phyloP scores from a whole-genome alignment of 2,888 invertebrate genomes.

The Rhagonycha lutea region DNA sequence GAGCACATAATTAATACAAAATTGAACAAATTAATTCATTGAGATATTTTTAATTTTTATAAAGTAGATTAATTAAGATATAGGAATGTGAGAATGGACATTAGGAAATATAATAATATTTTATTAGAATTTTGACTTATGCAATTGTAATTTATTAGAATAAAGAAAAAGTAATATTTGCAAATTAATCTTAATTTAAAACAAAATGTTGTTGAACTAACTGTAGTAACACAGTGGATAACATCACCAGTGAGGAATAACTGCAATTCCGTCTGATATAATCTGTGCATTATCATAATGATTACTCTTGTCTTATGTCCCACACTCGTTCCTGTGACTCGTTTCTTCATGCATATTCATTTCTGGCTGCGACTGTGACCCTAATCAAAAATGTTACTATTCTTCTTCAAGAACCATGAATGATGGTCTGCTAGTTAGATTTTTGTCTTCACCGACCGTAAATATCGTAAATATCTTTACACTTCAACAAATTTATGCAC shows the following conservation, averaged over 20 bases:
- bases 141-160: not conserved
- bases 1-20: not conserved
- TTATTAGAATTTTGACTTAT: not conserved
- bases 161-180: slow-evolving; percentile 7
- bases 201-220: slow-evolving; percentile 30
- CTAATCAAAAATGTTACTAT: slow-evolving; percentile 29
- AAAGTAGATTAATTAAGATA: not conserved
- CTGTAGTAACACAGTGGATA: slow-evolving; percentile 25
- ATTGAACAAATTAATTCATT: not conserved
- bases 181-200: slow-evolving; percentile 20
- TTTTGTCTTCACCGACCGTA: slow-evolving; percentile 24
- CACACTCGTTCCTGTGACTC: slow-evolving; percentile 39
- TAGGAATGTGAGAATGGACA: not conserved
- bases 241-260: slow-evolving; percentile 31
- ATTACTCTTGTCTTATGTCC: slow-evolving; percentile 36
- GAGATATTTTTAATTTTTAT: not conserved
- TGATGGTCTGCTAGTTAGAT: slow-evolving; percentile 19
- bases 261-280: slow-evolving; percentile 35
- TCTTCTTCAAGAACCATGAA: slow-evolving; percentile 26
- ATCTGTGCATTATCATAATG: slow-evolving; percentile 37
- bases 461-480: slow-evolving; percentile 24
- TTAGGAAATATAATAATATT: not conserved
- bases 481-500: slow-evolving; percentile 22
- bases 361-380: slow-evolving; percentile 25
- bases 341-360: slow-evolving; percentile 36